Base-by-base conservation (phyloP, 2,888 invertebrate genomes). In the Protophormia terraenovae region DNA sequence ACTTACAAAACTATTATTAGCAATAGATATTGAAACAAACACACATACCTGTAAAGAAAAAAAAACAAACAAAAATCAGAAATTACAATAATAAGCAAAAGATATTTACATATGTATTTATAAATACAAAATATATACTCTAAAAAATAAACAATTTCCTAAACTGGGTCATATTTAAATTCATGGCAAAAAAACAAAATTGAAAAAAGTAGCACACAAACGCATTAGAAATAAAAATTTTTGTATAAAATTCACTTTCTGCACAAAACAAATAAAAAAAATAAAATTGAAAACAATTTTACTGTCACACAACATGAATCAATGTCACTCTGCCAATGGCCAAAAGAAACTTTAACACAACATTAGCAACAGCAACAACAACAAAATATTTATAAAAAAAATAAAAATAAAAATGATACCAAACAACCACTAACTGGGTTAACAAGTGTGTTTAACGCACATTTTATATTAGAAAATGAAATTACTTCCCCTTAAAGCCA, bases 401-500 rank as follows among this genome's bases (percentile, higher is more conserved):
- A 72, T 19, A 32, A 38, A 19, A 27, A 53, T 3, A 66, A 45
- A 45, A 64, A 50, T 19, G 19, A 78, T 71, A 60, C 12, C 58
- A 55, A 29, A 53, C 41, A 60, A 22, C 73, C 41, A 82, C 69
- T 71, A 86, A 82, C 79, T 84, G 69, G 82, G 82, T 75, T 75
- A 86, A 76, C 84, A 83, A 83, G 83, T 81, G 86, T 80, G 72
- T 81, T 60, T 55, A 84, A 79, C 81, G 81, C 84, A 81, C 85
- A 79, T 84, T 76, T 83, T 47, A 64, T 75, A 29, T 22, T 72
- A 81, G 81, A 69, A 77, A 82, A 82, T 66, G 78, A 75, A 84
- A 78, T 80, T 53, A 67, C 72, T 83, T 76, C 86, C 83, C 83
- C 58, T 24, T 50, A 24, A 69, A 77, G 58, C 67, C 82, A 75